These are phyloP conservation scores for Hypotaenidia okinawae DNA, from an alignment of 2,797 vertebrate species.

Conservation along the genomic window DNA sequence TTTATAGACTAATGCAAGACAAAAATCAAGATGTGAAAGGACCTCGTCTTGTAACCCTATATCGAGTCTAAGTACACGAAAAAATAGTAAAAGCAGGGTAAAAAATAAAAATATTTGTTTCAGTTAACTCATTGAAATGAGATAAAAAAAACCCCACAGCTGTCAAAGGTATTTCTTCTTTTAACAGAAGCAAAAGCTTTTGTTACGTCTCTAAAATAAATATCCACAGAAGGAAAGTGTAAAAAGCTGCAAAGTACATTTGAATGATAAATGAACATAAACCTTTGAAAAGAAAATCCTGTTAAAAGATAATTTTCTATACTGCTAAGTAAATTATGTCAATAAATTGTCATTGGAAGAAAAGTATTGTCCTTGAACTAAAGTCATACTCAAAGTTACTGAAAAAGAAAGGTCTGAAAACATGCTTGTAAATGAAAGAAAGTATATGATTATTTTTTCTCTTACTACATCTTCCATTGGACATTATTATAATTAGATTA, in stretches of 20 bases:
- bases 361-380: slow-evolving; percentile 58
- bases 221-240: slow-evolving; percentile 54
- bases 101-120: slow-evolving; percentile 40
- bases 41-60: not conserved
- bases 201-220: slow-evolving; percentile 54
- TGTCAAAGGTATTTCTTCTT: slow-evolving; percentile 52
- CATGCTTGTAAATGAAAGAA: slow-evolving; percentile 58
- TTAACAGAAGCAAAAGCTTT: slow-evolving; percentile 43
- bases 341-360: slow-evolving; percentile 58
- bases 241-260: slow-evolving; percentile 43
- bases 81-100: not conserved
- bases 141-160: not conserved
- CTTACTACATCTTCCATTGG: slow-evolving; percentile 39
- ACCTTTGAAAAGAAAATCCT: slow-evolving; percentile 62
- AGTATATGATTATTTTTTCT: slow-evolving; percentile 36
- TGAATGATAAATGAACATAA: slow-evolving; percentile 60
- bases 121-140: not conserved
- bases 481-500: slow-evolving; percentile 35
- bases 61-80: not conserved
- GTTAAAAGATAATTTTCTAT: slow-evolving; percentile 61
- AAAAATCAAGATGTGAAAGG: not conserved
- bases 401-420: slow-evolving; percentile 47
- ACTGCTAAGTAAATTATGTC: slow-evolving; percentile 56
- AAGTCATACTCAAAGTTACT: slow-evolving; percentile 49
- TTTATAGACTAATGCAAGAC: not conserved